Percentiles rank a stretch among this genome's conserved stretches.
phyloP scores from a whole-genome alignment of 2,888 invertebrate species.

The Dione vanillae region DNA sequence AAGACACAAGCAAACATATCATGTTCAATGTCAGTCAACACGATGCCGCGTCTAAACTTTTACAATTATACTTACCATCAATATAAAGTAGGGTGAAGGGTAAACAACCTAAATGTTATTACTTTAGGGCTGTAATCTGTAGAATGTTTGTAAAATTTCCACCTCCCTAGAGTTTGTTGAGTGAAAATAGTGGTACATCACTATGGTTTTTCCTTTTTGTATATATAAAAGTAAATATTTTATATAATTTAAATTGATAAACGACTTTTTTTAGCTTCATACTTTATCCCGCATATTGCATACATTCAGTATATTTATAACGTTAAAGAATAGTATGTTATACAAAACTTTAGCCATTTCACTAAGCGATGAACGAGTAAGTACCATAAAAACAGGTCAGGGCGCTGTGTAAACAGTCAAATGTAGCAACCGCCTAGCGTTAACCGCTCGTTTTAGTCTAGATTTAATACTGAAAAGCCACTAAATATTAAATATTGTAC shows the following conservation, averaged over 20 bases:
- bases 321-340: not conserved
- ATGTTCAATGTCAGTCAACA: not conserved
- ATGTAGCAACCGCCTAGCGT: not conserved
- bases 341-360: not conserved
- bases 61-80: conserved; percentile 32
- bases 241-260: too few relatives aligned
- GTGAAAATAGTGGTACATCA: not conserved
- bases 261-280: too few relatives aligned
- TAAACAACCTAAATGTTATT: conserved; percentile 14
- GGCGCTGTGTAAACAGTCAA: conserved; percentile 5
- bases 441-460: not conserved
- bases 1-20: conserved; percentile 4
- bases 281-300: not conserved
- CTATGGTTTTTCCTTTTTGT: not conserved
- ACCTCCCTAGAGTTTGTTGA: not conserved
- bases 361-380: not conserved
- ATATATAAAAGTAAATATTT: too few relatives aligned
- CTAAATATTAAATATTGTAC: not conserved
- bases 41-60: conserved; percentile 26
- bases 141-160: not conserved
- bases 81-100: conserved; percentile 15
- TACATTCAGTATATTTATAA: not conserved
- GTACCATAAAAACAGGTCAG: not conserved
- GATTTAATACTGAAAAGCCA: not conserved
- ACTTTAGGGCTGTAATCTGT: conserved; percentile 1